phyloP scores from a whole-genome alignment of 2,113 vertebrate species.

The Myiozetetes cayanensis region DNA sequence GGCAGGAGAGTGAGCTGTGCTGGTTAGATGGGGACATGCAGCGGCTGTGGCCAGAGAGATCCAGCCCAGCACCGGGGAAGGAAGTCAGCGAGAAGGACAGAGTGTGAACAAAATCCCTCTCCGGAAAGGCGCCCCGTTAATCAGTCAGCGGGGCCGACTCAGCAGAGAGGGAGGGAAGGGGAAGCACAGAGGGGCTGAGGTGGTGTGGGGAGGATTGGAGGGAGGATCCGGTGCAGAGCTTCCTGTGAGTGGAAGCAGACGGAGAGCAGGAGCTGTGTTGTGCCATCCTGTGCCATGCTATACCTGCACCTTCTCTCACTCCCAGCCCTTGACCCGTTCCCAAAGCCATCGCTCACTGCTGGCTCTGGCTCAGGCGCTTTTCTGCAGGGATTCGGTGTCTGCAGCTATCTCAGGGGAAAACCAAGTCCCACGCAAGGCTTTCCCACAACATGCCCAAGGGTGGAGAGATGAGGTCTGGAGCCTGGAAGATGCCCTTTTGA shows the following conservation, averaged over 20 bases:
- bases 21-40: background rate
- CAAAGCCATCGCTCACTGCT: fast-evolving
- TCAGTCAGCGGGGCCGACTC: background rate
- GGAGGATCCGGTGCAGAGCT: slow-evolving; percentile 23
- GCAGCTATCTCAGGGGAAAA: background rate
- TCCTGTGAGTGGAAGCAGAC: slow-evolving; percentile 19
- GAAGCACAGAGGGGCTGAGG: slow-evolving; percentile 32
- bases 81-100: slow-evolving; percentile 36
- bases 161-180: slow-evolving; percentile 41
- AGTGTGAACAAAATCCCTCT: background rate
- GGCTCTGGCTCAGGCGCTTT: background rate
- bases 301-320: background rate
- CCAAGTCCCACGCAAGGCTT: fast-evolving
- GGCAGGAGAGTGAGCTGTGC: background rate
- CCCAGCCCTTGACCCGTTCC: background rate
- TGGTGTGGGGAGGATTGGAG: background rate
- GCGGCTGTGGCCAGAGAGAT: fast-evolving
- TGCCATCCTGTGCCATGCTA: fast-evolving
- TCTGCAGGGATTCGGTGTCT: background rate
- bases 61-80: background rate
- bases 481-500: background rate
- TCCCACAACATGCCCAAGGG: background rate
- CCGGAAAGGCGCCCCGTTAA: background rate
- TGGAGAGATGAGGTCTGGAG: background rate
- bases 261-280: background rate